phyloP scores from a whole-genome alignment of 2,797 vertebrate genomes.

The Smutsia temminckii region DNA sequence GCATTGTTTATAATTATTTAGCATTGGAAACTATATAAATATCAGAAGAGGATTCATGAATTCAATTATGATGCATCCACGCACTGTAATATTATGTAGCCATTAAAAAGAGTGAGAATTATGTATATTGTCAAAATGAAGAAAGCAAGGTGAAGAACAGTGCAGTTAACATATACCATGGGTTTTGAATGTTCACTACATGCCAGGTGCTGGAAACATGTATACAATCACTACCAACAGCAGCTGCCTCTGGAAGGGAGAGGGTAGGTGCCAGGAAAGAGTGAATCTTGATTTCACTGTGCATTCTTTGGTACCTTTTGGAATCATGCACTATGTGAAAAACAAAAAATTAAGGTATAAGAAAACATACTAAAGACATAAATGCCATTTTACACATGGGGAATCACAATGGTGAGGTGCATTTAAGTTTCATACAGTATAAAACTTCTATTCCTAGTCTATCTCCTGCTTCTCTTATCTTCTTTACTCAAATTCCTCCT shows the following conservation, averaged over 20 bases:
- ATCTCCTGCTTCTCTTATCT: background rate
- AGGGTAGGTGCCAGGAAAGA: background rate
- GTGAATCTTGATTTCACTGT: background rate
- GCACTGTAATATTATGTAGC: background rate
- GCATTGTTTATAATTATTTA: background rate
- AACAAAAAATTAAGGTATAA: background rate
- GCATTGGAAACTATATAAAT: background rate
- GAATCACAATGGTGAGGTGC: background rate
- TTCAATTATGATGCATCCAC: background rate
- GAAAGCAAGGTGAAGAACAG: background rate
- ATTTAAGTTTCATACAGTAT: background rate
- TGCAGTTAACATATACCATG: accelerated
- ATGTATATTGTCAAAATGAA: background rate
- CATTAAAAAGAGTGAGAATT: background rate
- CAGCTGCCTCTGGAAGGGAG: background rate
- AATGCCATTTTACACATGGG: background rate
- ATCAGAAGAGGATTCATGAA: background rate
- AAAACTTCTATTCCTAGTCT: background rate
- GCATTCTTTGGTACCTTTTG: background rate
- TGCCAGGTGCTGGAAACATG: background rate
- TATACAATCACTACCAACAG: too few relatives aligned
- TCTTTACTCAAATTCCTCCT: background rate
- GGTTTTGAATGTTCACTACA: background rate
- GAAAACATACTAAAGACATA: background rate
- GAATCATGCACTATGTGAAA: background rate